A percentile compares a stretch with the other conserved stretches of the same genome.
phyloP scores from a whole-genome alignment of 2,113 vertebrate genomes.

The Myocastor coypus region DNA sequence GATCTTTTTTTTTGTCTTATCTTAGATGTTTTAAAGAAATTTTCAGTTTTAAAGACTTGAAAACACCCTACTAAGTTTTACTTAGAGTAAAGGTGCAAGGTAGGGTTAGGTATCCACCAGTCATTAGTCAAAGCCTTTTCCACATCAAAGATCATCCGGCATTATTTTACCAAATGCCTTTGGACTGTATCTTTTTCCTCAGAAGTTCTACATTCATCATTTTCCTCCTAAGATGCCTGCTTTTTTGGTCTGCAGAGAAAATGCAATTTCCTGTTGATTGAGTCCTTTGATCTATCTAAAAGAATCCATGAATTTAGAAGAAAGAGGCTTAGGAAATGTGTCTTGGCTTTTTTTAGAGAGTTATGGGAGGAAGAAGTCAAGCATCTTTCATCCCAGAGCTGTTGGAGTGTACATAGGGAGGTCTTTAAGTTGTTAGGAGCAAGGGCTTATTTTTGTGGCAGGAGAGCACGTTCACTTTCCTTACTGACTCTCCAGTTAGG shows the following conservation, averaged over 20 bases:
- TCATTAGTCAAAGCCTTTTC: neutral
- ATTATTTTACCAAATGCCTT: neutral
- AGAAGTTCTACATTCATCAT: neutral
- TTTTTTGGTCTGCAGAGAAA: slow-evolving; percentile 63
- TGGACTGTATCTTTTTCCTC: neutral
- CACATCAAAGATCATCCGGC: neutral
- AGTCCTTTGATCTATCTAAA: slow-evolving; percentile 57
- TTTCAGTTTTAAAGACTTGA: slow-evolving; percentile 24
- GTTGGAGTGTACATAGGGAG: neutral
- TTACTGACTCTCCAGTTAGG: slow-evolving; percentile 62
- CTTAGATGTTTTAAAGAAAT: neutral
- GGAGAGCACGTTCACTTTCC: slow-evolving; percentile 47
- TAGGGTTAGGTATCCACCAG: neutral
- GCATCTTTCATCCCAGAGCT: slow-evolving; percentile 21
- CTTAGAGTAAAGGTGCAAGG: neutral
- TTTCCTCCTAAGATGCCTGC: slow-evolving; percentile 30
- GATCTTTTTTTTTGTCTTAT: neutral
- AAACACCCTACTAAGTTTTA: neutral
- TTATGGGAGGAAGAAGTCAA: neutral
- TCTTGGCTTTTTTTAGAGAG: slow-evolving; percentile 28
- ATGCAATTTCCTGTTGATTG: slow-evolving; percentile 61
- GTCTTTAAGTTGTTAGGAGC: slow-evolving; percentile 25
- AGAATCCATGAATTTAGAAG: slow-evolving; percentile 57
- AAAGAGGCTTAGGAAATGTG: slow-evolving; percentile 27
- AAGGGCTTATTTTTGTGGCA: slow-evolving; percentile 31